phyloP scores from a whole-genome alignment of 1,140 invertebrate species.

The Drosophila repletoides region DNA sequence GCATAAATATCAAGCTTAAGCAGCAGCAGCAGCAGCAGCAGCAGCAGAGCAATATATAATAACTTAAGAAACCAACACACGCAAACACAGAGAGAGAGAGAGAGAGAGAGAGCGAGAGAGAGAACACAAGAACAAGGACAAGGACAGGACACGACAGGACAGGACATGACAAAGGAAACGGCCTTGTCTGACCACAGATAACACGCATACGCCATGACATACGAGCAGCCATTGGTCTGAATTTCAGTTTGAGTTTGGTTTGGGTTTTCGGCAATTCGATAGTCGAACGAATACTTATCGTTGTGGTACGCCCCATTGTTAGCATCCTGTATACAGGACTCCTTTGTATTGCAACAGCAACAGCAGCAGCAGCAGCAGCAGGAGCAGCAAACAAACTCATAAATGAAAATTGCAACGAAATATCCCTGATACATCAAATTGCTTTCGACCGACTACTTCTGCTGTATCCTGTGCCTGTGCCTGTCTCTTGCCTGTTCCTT shows the following conservation, averaged over 20 bases:
- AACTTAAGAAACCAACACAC: conserved; percentile 33
- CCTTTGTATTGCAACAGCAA: conserved; percentile 40
- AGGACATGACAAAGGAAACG: background rate
- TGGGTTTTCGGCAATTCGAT: conserved; percentile 17
- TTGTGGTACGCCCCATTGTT: background rate
- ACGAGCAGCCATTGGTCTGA: too few relatives aligned
- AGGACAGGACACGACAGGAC: background rate
- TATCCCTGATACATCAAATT: conserved; percentile 27
- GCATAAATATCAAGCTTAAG: conserved; percentile 64
- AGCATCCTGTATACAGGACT: conserved; percentile 21
- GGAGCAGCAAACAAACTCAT: conserved; percentile 55
- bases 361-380: conserved; percentile 43
- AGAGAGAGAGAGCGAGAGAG: background rate
- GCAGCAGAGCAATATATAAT: conserved; percentile 65
- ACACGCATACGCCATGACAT: conserved; percentile 66
- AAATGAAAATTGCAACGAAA: conserved; percentile 67
- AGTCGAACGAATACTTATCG: conserved; percentile 9
- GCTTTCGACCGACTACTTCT: background rate
- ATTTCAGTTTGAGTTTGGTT: background rate
- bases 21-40: too few relatives aligned
- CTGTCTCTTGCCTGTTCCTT: background rate
- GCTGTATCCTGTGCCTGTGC: background rate
- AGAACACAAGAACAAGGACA: background rate
- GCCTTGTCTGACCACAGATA: conserved; percentile 48
- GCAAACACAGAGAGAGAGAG: background rate